These are phyloP conservation scores for Drosophila rellima DNA, from an alignment of 2,888 invertebrate species.

Conservation along the genomic window DNA sequence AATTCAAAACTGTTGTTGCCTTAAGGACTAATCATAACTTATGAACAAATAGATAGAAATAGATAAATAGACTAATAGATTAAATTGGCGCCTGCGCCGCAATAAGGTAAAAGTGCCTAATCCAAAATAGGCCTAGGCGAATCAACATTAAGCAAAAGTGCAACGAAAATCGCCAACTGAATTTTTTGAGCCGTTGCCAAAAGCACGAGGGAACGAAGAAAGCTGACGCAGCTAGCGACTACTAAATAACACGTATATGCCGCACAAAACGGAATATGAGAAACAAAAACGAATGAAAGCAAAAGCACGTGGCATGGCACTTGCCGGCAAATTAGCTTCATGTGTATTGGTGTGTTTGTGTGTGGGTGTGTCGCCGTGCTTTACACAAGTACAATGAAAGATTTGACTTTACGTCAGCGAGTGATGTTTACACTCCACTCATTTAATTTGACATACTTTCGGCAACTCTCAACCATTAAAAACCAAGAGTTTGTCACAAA, in stretches of 20 bases:
- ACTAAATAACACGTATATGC: conserved; percentile 29
- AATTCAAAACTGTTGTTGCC: conserved; percentile 8
- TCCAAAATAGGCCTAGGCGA: conserved; percentile 73
- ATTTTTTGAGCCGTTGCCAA: conserved; percentile 66
- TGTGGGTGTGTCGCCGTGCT: conserved; percentile 9
- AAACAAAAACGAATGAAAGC: conserved; percentile 59
- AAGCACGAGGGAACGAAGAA: conserved; percentile 57
- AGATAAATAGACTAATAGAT: too few species aligned
- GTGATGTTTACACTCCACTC: conserved; percentile 3
- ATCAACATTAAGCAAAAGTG: conserved; percentile 74
- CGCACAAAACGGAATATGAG: conserved; percentile 56
- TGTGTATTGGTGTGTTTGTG: neutral
- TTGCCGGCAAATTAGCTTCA: conserved; percentile 46
- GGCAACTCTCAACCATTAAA: neutral
- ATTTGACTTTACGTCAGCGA: neutral
- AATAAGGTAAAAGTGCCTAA: conserved; percentile 43
- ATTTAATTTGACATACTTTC: conserved; percentile 16
- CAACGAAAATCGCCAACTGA: conserved; percentile 61
- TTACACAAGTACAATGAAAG: conserved; percentile 14
- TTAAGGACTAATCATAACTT: conserved; percentile 6
- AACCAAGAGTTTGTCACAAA: neutral
- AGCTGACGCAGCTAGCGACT: conserved; percentile 34
- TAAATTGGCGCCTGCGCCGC: conserved; percentile 73
- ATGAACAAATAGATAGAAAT: too few species aligned
- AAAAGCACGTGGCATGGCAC: conserved; percentile 59